Evolutionary conservation across 2,888 invertebrate species (phyloP).

Genomic region (Copidosoma aretas): DNA sequence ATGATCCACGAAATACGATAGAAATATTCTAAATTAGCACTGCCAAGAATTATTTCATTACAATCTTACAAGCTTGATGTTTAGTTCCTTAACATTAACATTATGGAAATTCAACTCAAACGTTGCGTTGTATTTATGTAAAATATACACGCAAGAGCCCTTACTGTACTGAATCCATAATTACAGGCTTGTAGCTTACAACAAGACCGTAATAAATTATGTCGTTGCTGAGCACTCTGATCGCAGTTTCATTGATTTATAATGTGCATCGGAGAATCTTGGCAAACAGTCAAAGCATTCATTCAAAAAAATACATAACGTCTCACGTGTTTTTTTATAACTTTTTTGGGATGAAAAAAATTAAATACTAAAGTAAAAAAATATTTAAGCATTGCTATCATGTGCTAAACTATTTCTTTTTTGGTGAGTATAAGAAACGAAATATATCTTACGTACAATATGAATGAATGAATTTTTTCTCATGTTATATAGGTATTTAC

Average conservation of each 20-base stretch:
- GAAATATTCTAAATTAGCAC: not conserved
- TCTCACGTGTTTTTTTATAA: not conserved
- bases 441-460: too few relatives aligned
- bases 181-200: slow-evolving; percentile 27
- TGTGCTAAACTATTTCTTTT: too few relatives aligned
- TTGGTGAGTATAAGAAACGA: too few relatives aligned
- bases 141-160: slow-evolving; percentile 12
- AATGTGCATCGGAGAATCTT: slow-evolving; percentile 29
- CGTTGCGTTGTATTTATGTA: slow-evolving; percentile 15
- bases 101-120: slow-evolving; percentile 27
- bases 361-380: too few relatives aligned
- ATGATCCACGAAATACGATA: too few relatives aligned
- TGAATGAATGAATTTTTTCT: too few relatives aligned
- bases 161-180: slow-evolving; percentile 32
- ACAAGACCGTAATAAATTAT: slow-evolving; percentile 36
- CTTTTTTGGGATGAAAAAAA: not conserved
- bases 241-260: slow-evolving; percentile 33
- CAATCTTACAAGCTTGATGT: not conserved
- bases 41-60: not conserved
- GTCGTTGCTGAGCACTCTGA: slow-evolving; percentile 24
- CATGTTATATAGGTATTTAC: too few relatives aligned
- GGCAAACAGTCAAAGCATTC: not conserved
- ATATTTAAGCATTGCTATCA: too few relatives aligned
- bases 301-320: not conserved
- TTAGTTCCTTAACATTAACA: not conserved